Conservation (phyloP, 2,797 vertebrate species). For the Peromyscus eremicus region DNA sequence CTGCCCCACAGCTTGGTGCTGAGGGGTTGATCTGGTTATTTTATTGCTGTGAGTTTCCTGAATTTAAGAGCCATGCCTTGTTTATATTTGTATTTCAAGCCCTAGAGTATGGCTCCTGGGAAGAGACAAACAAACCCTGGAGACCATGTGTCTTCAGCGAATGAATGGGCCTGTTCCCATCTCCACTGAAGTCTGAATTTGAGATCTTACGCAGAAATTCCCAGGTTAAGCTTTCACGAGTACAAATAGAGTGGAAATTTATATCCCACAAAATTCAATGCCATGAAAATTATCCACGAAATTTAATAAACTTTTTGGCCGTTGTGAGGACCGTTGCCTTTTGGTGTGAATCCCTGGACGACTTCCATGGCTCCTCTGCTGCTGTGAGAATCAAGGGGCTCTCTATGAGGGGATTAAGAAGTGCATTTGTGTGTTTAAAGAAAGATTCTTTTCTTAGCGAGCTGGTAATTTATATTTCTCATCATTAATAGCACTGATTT, state of each 20-base stretch:
- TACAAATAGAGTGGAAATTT: constrained; percentile 16
- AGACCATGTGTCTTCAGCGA: neutral
- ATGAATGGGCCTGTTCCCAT: neutral
- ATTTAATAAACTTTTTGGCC: neutral
- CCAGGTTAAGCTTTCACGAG: neutral
- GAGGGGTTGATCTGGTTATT: neutral
- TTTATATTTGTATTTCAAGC: neutral
- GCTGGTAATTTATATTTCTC: constrained; percentile 58
- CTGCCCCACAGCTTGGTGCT: neutral
- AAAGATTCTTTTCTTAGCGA: constrained; percentile 38
- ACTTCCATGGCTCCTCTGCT: neutral
- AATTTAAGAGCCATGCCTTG: neutral
- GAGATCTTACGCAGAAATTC: neutral
- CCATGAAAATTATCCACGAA: neutral
- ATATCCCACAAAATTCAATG: neutral
- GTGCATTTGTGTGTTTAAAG: constrained; percentile 35
- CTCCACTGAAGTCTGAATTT: neutral
- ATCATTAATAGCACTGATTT: constrained; percentile 41
- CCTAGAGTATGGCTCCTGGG: neutral
- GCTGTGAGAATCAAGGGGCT: neutral
- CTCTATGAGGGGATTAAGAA: neutral
- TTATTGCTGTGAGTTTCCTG: neutral
- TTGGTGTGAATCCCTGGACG: neutral
- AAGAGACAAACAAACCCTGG: neutral
- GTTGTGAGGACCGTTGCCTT: constrained; percentile 53